Percentiles rank a stretch among this genome's conserved stretches.
phyloP scores from a whole-genome alignment of 35 echinoderm and acorn worm species.

The Eucidaris tribuloides region DNA sequence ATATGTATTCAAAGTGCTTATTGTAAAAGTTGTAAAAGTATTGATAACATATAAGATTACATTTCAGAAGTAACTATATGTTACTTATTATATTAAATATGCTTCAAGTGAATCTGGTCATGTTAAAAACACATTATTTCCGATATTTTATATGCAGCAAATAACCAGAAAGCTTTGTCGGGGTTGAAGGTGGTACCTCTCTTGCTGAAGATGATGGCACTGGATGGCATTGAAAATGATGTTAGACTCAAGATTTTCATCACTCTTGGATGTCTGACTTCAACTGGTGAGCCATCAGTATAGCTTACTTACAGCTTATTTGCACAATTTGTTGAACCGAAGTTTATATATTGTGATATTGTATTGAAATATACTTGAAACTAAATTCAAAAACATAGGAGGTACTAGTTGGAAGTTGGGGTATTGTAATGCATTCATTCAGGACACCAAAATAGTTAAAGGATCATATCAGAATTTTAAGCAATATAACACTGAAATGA shows the following conservation, averaged over 20 bases:
- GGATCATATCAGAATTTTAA: no score
- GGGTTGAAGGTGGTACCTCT: slow-evolving; percentile 60
- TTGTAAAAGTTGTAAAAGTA: neutral
- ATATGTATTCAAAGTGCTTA: neutral
- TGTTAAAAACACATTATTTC: neutral
- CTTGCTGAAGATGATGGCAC: slow-evolving; percentile 49
- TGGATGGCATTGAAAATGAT: slow-evolving; percentile 41
- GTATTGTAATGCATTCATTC: neutral
- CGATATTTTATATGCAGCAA: slow-evolving; percentile 27
- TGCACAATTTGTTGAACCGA: neutral
- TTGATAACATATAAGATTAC: neutral
- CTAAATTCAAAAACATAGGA: neutral
- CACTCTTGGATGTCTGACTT: slow-evolving; percentile 55
- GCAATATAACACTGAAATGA: no score
- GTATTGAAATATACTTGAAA: neutral
- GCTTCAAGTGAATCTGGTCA: neutral
- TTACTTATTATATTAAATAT: neutral
- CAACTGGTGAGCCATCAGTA: neutral
- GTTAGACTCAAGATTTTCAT: slow-evolving; percentile 64
- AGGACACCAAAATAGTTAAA: neutral
- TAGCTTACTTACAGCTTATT: neutral
- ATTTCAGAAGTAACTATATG: neutral
- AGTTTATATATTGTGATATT: neutral
- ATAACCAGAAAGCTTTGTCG: slow-evolving; percentile 38
- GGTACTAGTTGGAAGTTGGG: neutral